These are phyloP conservation scores for Rhea americana DNA, from an alignment of 2,113 vertebrate species.

Conservation along the genomic window DNA sequence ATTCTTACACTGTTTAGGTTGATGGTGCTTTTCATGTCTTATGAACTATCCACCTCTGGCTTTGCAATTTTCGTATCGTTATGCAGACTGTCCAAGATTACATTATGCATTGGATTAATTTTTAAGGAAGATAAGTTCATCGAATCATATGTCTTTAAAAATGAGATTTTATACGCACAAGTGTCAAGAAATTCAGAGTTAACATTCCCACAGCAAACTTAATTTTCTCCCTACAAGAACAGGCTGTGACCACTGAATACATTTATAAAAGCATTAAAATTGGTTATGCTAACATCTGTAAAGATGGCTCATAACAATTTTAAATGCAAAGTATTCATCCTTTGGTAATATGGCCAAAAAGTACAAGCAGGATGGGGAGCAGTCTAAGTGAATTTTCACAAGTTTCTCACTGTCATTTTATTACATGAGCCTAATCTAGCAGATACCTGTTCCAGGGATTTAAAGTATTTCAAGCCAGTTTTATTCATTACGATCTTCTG, in stretches of 20 bases:
- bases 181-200: neutral
- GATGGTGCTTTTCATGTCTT: neutral
- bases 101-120: neutral
- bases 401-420: neutral
- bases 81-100: neutral
- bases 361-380: neutral
- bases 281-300: neutral
- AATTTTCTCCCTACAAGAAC: neutral
- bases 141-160: neutral
- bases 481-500: neutral
- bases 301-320: neutral
- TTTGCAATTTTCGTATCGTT: neutral
- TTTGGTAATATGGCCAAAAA: neutral
- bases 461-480: neutral
- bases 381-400: neutral
- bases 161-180: neutral
- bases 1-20: neutral
- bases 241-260: neutral
- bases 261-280: neutral
- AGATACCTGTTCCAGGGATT: neutral
- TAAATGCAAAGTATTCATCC: neutral
- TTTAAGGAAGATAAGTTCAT: neutral
- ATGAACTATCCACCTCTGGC: neutral
- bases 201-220: neutral
- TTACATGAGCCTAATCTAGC: neutral